Evolutionary conservation across 2,888 invertebrate species (phyloP), one percentile per base, ranked within the genome.

Genomic region (Lasioglossum pauxillum): DNA sequence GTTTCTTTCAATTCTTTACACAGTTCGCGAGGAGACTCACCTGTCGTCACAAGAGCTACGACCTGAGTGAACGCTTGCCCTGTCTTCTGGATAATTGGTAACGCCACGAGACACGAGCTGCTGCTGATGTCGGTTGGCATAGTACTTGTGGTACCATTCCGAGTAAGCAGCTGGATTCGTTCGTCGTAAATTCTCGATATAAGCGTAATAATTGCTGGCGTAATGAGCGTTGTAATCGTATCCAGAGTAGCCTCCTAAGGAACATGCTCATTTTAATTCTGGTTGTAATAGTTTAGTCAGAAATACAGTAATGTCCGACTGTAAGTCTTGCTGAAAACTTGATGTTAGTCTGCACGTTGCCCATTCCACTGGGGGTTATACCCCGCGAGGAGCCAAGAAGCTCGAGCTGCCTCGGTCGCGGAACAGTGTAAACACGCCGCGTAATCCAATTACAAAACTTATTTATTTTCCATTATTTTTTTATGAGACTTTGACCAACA

Each of bases 21-120:
- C 19, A 19, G 53, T 27, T 60, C 12, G 27, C 38, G 72, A 75
- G 3, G 72, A 77, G 5, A 27, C 96, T 95, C 95, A 97, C 96
- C 97, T 96, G 71, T 97, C 97, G 94, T 97, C 97, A 90, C 97
- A 97, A 85, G 98, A 98, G 95, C 98, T 98, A 91, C 98, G 96
- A 74, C 98, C 98, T 31, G 98, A 98, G 96, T 98, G 98, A 79
- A 98, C 97, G 91, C 97, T 97, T 87, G 97, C 97, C 89, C 98
- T 96, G 89, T 97, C 98, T 92, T 97, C 97, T 16, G 96, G 95
- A 83, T 95, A 95, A 84, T 93, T 94, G 8, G 88, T 82, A n/a
- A 92, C 92, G 73, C 93, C 90, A 72, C 93, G 89, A 71, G 94
- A 85, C 78, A 93, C 88, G 81, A 94, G 76, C 88, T 93, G 93